phyloP scores from a whole-genome alignment of 1,140 invertebrate species.

The Drosophila albomicans region DNA sequence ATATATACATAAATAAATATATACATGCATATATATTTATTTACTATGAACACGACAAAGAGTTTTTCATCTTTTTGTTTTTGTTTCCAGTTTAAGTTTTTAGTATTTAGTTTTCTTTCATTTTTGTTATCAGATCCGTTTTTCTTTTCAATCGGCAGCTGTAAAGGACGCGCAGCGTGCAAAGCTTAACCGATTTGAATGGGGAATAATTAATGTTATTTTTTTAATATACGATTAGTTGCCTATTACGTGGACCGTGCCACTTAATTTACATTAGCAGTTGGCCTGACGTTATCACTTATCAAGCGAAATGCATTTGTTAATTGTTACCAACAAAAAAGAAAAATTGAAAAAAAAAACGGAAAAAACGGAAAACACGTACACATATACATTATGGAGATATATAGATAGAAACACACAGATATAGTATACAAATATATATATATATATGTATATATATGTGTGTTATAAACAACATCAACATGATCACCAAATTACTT shows the following conservation, averaged over 20 bases:
- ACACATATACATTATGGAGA: constrained; percentile 35
- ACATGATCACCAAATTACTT: constrained; percentile 74
- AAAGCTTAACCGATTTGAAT: constrained; percentile 23
- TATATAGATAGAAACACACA: constrained; percentile 44
- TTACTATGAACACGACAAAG: constrained; percentile 41
- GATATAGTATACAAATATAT: constrained; percentile 21
- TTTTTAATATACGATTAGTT: constrained; percentile 14
- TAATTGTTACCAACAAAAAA: constrained; percentile 55
- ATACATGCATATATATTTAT: constrained; percentile 38
- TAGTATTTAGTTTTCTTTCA: constrained; percentile 11
- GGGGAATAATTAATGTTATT: not conserved
- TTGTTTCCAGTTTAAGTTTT: constrained; percentile 2
- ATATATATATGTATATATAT: constrained; percentile 28
- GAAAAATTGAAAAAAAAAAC: constrained; percentile 14
- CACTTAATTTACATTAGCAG: constrained; percentile 37
- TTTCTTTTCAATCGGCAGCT: constrained; percentile 4
- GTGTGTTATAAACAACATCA: constrained; percentile 55
- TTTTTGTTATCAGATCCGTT: constrained; percentile 3
- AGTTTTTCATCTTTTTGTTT: constrained; percentile 16
- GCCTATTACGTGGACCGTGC: constrained; percentile 10
- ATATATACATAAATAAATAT: constrained; percentile 56
- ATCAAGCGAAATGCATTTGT: constrained; percentile 76
- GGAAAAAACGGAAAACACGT: constrained; percentile 15
- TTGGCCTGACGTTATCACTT: constrained; percentile 74
- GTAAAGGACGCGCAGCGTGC: constrained; percentile 43